phyloP scores from a whole-genome alignment of 2,113 vertebrate genomes.

The Dissostichus mawsoni region DNA sequence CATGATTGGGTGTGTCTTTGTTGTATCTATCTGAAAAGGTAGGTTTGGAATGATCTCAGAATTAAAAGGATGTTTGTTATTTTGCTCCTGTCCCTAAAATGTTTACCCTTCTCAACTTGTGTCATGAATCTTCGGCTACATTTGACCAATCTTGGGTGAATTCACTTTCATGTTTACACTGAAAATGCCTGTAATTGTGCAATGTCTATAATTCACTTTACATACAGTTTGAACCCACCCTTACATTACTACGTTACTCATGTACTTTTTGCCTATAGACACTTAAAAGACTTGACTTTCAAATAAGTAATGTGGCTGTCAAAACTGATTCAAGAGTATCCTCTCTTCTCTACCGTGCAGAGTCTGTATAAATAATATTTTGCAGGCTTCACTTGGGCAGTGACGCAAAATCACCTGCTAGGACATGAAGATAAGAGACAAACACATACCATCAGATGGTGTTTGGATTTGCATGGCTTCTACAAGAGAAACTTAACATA shows the following conservation, averaged over 20 bases:
- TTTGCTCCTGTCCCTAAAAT: neutral
- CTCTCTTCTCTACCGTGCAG: constrained; percentile 11
- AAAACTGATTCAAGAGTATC: neutral
- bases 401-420: constrained; percentile 11
- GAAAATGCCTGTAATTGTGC: neutral
- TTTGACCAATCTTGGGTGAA: neutral
- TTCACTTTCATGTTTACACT: neutral
- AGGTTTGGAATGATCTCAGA: too few relatives aligned
- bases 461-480: constrained; percentile 39
- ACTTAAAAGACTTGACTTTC: neutral
- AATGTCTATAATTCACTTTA: neutral
- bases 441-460: constrained; percentile 35
- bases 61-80: neutral
- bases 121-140: neutral
- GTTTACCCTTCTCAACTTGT: neutral
- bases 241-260: neutral
- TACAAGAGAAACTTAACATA: constrained; percentile 2
- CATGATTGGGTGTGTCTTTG: too few relatives aligned
- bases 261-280: neutral
- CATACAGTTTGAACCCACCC: neutral
- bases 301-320: neutral
- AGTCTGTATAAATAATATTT: neutral
- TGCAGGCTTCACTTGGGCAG: neutral
- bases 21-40: too few relatives aligned
- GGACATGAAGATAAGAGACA: constrained; percentile 15